These are phyloP conservation scores for Calycopis cecrops DNA, from an alignment of 1,140 invertebrate species.

Conservation along the genomic window DNA sequence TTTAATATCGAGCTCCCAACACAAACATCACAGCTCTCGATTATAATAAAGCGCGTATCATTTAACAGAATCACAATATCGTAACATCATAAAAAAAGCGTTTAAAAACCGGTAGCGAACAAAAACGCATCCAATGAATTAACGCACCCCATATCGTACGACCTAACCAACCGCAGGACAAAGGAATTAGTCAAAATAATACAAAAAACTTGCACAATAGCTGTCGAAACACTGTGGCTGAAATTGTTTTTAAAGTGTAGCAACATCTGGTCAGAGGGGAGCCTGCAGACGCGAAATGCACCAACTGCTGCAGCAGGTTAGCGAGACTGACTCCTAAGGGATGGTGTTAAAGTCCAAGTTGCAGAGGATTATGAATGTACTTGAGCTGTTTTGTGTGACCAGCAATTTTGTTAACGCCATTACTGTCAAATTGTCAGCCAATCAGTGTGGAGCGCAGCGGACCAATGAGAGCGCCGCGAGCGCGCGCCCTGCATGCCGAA, in stretches of 20 bases:
- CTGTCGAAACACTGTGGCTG: conserved; percentile 60
- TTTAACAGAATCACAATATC: conserved; percentile 10
- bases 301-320: conserved; percentile 2
- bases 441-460: conserved; percentile 47
- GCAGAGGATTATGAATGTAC: conserved; percentile 2
- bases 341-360: conserved; percentile 13
- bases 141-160: conserved; percentile 55
- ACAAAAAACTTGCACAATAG: conserved; percentile 65
- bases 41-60: conserved; percentile 6
- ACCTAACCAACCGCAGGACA: conserved; percentile 70
- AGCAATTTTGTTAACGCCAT: conserved; percentile 61
- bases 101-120: conserved; percentile 58
- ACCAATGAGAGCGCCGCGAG: conserved; percentile 47
- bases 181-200: conserved; percentile 72
- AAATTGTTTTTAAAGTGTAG: conserved; percentile 71
- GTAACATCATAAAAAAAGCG: conserved; percentile 37
- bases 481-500: conserved; percentile 63
- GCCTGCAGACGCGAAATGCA: conserved; percentile 14
- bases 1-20: background rate
- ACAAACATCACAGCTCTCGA: conserved; percentile 15
- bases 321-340: background rate
- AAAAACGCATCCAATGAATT: conserved; percentile 62
- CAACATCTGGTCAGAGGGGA: conserved; percentile 68
- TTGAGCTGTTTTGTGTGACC: conserved; percentile 17
- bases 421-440: conserved; percentile 70